These are phyloP conservation scores for Telmatochromis sp. DNA, from an alignment of 2,113 vertebrate genomes.

Conservation along the genomic window DNA sequence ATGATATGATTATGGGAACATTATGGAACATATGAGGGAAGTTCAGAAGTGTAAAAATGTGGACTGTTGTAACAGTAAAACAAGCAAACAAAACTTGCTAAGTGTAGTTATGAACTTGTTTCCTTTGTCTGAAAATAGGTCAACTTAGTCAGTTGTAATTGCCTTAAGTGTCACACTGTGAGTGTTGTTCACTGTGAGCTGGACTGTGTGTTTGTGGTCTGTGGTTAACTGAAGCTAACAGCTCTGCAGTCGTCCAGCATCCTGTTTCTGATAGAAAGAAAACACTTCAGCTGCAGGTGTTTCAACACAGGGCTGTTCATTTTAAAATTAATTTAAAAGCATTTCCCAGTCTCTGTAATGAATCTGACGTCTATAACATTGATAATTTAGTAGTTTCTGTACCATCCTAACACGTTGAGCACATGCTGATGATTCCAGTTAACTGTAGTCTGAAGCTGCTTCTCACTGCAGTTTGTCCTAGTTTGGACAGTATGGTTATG, in stretches of 20 bases:
- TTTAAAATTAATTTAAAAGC: not conserved
- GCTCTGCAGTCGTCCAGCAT: not conserved
- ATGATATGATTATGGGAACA: not conserved
- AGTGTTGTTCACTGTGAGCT: not conserved
- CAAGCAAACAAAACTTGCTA: not conserved
- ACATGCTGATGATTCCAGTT: fast-evolving
- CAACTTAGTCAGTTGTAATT: fast-evolving
- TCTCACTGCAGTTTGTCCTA: not conserved
- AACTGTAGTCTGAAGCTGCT: not conserved
- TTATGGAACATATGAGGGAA: fast-evolving
- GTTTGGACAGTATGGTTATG: not conserved
- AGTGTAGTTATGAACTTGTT: not conserved
- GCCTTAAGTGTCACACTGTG: not conserved
- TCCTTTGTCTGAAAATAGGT: not conserved
- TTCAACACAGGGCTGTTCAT: fast-evolving
- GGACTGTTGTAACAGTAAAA: not conserved
- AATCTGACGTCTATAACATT: fast-evolving
- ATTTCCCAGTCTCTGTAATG: fast-evolving
- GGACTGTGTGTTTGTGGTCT: not conserved
- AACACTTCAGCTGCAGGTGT: not conserved
- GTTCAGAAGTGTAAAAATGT: not conserved
- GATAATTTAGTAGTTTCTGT: not conserved
- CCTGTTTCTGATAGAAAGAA: not conserved
- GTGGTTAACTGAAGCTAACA: not conserved
- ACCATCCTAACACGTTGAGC: not conserved